phyloP scores from a whole-genome alignment of 1,140 invertebrate genomes.

The Scylla paramamosain region DNA sequence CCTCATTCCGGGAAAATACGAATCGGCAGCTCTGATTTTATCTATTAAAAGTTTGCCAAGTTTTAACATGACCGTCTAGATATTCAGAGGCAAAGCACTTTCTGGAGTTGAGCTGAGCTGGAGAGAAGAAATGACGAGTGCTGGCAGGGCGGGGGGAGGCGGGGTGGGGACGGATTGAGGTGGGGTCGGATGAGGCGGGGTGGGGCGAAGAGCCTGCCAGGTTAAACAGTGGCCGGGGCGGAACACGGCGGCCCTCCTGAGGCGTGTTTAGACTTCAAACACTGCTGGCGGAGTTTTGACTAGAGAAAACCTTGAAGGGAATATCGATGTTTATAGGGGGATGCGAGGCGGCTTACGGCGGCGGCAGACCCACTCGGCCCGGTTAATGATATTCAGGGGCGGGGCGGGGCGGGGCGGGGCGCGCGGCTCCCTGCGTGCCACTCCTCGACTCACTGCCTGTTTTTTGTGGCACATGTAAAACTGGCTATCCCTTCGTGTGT shows the following conservation, averaged over 20 bases:
- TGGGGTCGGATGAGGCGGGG: not conserved
- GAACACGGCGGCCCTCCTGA: not conserved
- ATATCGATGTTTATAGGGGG: not conserved
- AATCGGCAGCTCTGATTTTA: constrained; percentile 66
- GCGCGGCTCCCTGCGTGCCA: too few relatives aligned
- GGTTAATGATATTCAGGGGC: not conserved
- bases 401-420: not conserved
- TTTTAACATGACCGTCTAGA: constrained; percentile 65
- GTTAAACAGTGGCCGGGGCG: not conserved
- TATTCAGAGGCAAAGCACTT: constrained; percentile 70
- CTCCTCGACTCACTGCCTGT: too few relatives aligned
- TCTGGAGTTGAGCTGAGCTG: constrained; percentile 57
- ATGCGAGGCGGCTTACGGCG: not conserved
- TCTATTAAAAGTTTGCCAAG: constrained; percentile 67
- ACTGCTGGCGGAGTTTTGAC: not conserved
- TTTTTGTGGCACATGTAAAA: too few relatives aligned
- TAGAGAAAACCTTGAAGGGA: constrained; percentile 5
- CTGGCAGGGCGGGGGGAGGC: not conserved
- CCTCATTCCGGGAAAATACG: constrained; percentile 67
- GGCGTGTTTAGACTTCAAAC: constrained; percentile 13
- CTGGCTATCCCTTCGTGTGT: too few relatives aligned
- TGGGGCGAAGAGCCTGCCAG: not conserved
- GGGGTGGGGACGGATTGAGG: not conserved
- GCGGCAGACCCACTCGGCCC: not conserved
- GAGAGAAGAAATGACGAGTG: constrained; percentile 39